Evolutionary conservation across 2,113 vertebrate species (phyloP).

Genomic region (Cynopterus brachyotis): DNA sequence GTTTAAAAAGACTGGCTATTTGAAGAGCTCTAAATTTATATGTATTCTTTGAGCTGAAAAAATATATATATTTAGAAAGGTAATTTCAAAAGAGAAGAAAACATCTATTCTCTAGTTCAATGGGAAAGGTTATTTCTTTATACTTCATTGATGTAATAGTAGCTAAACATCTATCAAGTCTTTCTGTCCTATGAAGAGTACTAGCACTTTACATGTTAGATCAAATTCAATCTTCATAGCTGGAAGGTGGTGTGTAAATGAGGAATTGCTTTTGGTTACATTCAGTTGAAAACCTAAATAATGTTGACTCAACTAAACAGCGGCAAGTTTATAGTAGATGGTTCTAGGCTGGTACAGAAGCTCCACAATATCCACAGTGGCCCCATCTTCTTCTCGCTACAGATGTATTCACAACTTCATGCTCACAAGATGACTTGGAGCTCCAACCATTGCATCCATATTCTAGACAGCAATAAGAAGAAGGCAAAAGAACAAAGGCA

Average conservation of each 20-base stretch:
- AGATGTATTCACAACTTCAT: neutral
- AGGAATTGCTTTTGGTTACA: neutral
- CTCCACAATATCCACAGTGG: too few species aligned
- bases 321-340: neutral
- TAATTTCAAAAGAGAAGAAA: conserved; percentile 12
- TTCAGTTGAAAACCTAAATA: conserved; percentile 4
- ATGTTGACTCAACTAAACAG: neutral
- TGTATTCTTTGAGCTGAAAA: neutral
- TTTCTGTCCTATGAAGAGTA: neutral
- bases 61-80: neutral
- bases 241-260: neutral
- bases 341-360: neutral
- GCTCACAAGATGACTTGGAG: neutral
- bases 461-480: neutral
- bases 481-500: neutral
- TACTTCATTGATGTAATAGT: neutral
- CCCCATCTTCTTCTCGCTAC: neutral
- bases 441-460: neutral
- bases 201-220: neutral
- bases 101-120: neutral
- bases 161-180: neutral
- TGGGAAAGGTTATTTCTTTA: neutral
- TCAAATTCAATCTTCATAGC: neutral
- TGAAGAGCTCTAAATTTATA: conserved; percentile 15
- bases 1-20: conserved; percentile 14